Conservation (phyloP, 2,797 vertebrate species). For the Huso huso region DNA sequence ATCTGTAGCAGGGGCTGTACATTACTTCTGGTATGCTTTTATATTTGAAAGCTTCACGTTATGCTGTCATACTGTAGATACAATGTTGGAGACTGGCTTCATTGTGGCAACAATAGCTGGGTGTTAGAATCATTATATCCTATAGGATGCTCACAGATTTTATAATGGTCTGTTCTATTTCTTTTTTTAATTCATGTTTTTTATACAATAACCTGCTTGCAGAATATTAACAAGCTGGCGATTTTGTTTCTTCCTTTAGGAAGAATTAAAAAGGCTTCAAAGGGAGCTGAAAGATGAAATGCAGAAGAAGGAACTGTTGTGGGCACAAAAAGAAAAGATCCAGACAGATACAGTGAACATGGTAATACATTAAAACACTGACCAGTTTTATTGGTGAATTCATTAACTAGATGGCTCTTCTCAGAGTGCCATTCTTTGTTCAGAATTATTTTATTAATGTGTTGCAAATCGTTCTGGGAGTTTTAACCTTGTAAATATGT, state of each 20-base stretch:
- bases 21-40: no score
- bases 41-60: no score
- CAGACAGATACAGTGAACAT: slow-evolving; percentile 12
- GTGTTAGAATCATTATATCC: neutral
- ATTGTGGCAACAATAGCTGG: neutral
- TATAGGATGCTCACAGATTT: neutral
- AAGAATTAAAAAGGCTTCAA: slow-evolving; percentile 30
- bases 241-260: slow-evolving; percentile 26
- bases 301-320: slow-evolving; percentile 22
- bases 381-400: no score
- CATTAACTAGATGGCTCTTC: slow-evolving; percentile 9
- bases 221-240: neutral
- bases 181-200: neutral
- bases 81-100: neutral
- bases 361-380: no score
- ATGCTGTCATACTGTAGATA: no score
- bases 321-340: slow-evolving; percentile 19
- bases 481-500: no score
- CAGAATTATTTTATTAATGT: neutral
- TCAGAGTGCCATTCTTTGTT: slow-evolving; percentile 24
- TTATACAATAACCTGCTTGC: neutral
- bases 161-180: neutral
- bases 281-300: slow-evolving; percentile 24
- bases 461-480: neutral
- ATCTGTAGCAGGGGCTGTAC: no score